phyloP scores from a whole-genome alignment of 2,888 invertebrate genomes.

The Arrhopalites spinosus region DNA sequence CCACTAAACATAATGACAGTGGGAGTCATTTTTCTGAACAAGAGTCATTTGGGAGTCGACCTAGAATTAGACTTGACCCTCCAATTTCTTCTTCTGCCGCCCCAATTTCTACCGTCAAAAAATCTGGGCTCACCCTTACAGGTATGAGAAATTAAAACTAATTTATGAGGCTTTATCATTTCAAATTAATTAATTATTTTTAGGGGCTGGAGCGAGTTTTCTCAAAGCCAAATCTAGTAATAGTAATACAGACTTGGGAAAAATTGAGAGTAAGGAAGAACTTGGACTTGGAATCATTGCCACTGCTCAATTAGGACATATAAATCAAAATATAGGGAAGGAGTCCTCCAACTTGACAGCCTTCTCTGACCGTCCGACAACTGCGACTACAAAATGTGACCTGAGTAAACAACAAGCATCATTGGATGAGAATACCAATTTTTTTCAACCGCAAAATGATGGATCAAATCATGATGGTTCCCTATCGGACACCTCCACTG shows the following conservation, averaged over 20 bases:
- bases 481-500: slow-evolving; percentile 6
- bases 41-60: neutral
- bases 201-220: slow-evolving; percentile 52
- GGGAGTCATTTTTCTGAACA: neutral
- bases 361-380: neutral
- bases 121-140: slow-evolving; percentile 37
- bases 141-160: slow-evolving; percentile 16
- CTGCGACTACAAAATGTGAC: neutral
- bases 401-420: neutral
- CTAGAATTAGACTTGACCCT: slow-evolving; percentile 13
- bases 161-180: neutral
- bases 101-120: slow-evolving; percentile 26
- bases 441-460: slow-evolving; percentile 21
- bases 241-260: neutral
- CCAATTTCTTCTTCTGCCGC: neutral
- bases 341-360: neutral
- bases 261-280: slow-evolving; percentile 1
- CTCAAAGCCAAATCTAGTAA: slow-evolving; percentile 37
- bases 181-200: neutral
- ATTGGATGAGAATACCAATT: neutral
- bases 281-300: too few relatives aligned
- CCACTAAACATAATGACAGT: neutral
- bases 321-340: neutral
- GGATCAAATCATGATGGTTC: slow-evolving; percentile 3
- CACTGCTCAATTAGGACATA: slow-evolving; percentile 10